Percentiles rank a stretch among this genome's conserved stretches.
phyloP scores from a whole-genome alignment of 2,113 vertebrate species.

The Ophiodon elongatus region DNA sequence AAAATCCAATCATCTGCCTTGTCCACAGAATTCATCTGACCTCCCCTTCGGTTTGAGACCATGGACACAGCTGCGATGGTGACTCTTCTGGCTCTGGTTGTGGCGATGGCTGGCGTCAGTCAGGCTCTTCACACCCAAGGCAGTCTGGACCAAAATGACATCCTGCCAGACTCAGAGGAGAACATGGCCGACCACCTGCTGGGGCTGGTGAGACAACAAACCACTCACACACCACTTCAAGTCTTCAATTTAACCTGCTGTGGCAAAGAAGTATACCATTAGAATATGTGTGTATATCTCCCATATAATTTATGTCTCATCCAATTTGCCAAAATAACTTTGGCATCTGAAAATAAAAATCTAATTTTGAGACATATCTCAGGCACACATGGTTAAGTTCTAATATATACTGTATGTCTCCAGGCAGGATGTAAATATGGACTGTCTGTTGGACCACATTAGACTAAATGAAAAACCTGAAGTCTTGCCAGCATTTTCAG shows the following conservation, averaged over 20 bases:
- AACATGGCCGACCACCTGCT: slow-evolving; percentile 63
- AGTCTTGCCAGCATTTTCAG: slow-evolving; percentile 26
- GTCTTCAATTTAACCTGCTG: background rate
- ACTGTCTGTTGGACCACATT: background rate
- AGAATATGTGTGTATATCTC: background rate
- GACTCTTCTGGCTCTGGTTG: slow-evolving; percentile 76
- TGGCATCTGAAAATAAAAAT: slow-evolving; percentile 13
- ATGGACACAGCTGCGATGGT: slow-evolving; percentile 77
- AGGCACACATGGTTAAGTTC: background rate
- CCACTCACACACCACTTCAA: slow-evolving; percentile 6
- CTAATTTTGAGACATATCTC: background rate
- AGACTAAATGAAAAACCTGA: background rate
- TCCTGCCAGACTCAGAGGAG: slow-evolving; percentile 66
- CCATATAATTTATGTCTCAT: background rate
- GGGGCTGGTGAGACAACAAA: slow-evolving; percentile 77
- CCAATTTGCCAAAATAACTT: background rate
- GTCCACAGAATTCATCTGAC: slow-evolving; percentile 13
- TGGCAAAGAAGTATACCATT: background rate
- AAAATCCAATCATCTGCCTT: background rate
- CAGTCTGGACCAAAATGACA: slow-evolving; percentile 51
- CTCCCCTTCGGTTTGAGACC: slow-evolving; percentile 30
- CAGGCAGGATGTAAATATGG: slow-evolving; percentile 20
- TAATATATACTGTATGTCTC: slow-evolving; percentile 13
- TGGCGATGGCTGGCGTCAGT: slow-evolving; percentile 77
- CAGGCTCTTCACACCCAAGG: slow-evolving; percentile 71